Evolutionary conservation across 2,888 invertebrate species (phyloP).

Genomic region (Tenthredo scrophulariae): DNA sequence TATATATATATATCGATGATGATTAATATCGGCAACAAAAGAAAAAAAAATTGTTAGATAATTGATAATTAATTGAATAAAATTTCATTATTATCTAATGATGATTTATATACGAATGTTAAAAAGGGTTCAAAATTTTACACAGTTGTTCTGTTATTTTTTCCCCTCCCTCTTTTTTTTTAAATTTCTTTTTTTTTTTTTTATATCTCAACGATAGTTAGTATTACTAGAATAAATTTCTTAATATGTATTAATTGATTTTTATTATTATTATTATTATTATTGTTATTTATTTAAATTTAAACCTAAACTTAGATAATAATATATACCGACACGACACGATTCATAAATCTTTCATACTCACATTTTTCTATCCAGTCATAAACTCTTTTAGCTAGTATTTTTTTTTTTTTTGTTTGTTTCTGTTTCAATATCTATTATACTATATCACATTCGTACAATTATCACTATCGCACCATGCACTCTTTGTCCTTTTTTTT

Average conservation of each 20-base stretch:
- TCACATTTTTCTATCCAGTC: not conserved
- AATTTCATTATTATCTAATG: not conserved
- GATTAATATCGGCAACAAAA: not conserved
- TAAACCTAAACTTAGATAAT: not conserved
- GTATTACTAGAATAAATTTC: constrained; percentile 49
- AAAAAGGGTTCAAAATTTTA: constrained; percentile 35
- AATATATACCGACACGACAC: constrained; percentile 8
- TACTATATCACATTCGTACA: constrained; percentile 22
- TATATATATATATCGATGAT: not conserved
- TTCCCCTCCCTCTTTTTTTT: not conserved
- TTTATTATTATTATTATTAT: not conserved
- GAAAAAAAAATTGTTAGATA: not conserved
- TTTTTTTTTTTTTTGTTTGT: not conserved
- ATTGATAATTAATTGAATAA: not conserved
- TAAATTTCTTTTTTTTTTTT: not conserved
- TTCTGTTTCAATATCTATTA: constrained; percentile 16
- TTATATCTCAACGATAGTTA: constrained; percentile 29
- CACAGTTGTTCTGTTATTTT: constrained; percentile 11
- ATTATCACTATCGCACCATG: constrained; percentile 6
- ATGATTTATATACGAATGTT: not conserved
- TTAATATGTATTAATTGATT: constrained; percentile 10
- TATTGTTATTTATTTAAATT: not conserved
- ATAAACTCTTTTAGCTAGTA: not conserved
- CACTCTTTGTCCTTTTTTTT: not conserved
- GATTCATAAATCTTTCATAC: not conserved